Percentiles rank a stretch among this genome's conserved stretches.
phyloP scores from a whole-genome alignment of 2,797 vertebrate species.

The Mus caroli region DNA sequence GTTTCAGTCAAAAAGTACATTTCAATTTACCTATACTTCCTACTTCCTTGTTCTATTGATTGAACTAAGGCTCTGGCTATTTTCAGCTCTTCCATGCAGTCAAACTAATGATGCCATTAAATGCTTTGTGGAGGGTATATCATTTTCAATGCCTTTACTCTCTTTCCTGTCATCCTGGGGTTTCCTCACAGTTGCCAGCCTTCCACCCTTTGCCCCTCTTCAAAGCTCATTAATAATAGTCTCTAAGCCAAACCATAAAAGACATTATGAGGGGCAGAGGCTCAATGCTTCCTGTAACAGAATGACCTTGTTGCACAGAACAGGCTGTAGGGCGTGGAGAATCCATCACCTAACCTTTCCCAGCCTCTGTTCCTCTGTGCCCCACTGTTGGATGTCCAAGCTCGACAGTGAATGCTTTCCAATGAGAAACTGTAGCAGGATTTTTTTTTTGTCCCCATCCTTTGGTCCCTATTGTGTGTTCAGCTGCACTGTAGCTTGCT shows the following conservation, averaged over 20 bases:
- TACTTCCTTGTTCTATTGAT: not conserved
- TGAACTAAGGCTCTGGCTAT: not conserved
- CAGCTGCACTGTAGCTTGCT: conserved; percentile 85
- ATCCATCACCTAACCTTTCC: conserved; percentile 76
- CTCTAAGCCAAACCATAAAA: conserved; percentile 54
- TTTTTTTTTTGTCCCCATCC: conserved; percentile 68
- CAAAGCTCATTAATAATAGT: conserved; percentile 51
- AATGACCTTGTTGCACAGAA: not conserved
- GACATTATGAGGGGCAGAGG: conserved; percentile 5
- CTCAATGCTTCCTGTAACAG: not conserved
- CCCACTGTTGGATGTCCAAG: conserved; percentile 71
- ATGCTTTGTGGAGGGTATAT: not conserved
- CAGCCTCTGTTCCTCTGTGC: conserved; percentile 73
- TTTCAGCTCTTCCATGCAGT: not conserved
- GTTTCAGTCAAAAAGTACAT: not conserved
- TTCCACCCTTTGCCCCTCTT: not conserved
- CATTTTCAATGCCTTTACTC: not conserved
- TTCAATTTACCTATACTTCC: not conserved
- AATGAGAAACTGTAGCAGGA: conserved; percentile 70
- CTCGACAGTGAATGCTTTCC: conserved; percentile 75
- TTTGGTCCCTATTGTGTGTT: conserved; percentile 80
- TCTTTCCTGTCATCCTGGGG: not conserved
- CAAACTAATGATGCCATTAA: not conserved
- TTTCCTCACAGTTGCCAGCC: not conserved
- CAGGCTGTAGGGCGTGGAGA: conserved; percentile 57